These are phyloP conservation scores for Hormaphis cornu DNA, from an alignment of 1,140 invertebrate genomes.

Conservation along the genomic window DNA sequence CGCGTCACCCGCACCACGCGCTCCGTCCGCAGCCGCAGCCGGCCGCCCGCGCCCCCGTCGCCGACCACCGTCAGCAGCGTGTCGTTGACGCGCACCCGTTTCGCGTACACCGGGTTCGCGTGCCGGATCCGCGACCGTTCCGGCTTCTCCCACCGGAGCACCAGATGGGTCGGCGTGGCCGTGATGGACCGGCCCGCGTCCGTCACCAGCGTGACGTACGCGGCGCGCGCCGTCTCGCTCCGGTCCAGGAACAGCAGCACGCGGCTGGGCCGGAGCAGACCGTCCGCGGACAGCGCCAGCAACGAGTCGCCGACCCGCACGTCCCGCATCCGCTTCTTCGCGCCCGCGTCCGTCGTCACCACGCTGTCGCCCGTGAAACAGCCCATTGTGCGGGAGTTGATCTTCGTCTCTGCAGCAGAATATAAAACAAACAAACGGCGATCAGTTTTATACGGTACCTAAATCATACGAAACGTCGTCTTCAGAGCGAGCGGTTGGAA, in stretches of 20 bases:
- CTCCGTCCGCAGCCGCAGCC: conserved; percentile 44
- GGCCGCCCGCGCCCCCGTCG: conserved; percentile 41
- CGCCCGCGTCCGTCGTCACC: conserved; percentile 50
- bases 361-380: conserved; percentile 63
- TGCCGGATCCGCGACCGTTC: conserved; percentile 17
- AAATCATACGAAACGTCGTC: neutral
- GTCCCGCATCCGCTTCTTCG: conserved; percentile 48
- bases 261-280: conserved; percentile 66
- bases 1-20: conserved; percentile 53
- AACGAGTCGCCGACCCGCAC: conserved; percentile 70
- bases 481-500: no score
- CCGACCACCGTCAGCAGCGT: conserved; percentile 47
- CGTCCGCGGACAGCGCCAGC: conserved; percentile 57
- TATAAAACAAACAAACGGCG: conserved; percentile 33
- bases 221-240: conserved; percentile 52
- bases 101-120: conserved; percentile 50
- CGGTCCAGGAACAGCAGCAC: conserved; percentile 85
- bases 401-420: conserved; percentile 77
- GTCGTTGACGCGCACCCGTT: conserved; percentile 47
- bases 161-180: conserved; percentile 75
- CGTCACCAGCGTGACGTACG: conserved; percentile 64
- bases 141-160: conserved; percentile 43
- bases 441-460: no score
- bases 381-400: conserved; percentile 63
- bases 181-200: conserved; percentile 59